Conservation (phyloP, 2,888 invertebrate species). For the Coenonympha glycerion region DNA sequence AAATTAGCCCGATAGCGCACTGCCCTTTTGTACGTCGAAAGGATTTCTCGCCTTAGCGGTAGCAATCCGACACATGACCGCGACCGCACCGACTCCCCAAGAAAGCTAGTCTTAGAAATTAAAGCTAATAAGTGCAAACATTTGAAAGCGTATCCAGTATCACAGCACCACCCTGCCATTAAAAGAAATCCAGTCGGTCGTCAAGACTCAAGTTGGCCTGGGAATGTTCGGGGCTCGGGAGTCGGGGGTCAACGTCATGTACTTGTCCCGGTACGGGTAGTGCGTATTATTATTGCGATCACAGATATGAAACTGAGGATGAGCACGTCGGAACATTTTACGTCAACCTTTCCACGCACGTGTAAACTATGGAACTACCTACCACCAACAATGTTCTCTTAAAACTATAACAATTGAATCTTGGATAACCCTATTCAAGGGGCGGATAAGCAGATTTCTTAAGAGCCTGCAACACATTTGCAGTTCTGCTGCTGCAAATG, state of each 20-base stretch:
- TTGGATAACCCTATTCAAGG: too few relatives aligned
- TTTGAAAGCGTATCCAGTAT: constrained; percentile 64
- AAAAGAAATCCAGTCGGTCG: constrained; percentile 66
- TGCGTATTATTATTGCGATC: constrained; percentile 75
- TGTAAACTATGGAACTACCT: too few relatives aligned
- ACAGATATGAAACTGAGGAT: too few relatives aligned
- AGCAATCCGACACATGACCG: constrained; percentile 7
- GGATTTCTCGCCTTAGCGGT: background rate
- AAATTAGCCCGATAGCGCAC: background rate
- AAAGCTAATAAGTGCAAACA: constrained; percentile 68
- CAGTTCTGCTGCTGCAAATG: too few relatives aligned
- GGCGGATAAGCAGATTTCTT: too few relatives aligned
- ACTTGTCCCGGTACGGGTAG: constrained; percentile 69
- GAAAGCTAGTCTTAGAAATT: constrained; percentile 65
- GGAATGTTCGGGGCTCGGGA: constrained; percentile 72
- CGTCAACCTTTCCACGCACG: too few relatives aligned
- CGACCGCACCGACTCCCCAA: constrained; percentile 41
- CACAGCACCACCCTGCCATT: constrained; percentile 63
- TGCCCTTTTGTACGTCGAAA: background rate
- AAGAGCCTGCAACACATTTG: too few relatives aligned
- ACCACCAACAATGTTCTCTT: too few relatives aligned
- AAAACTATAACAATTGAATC: too few relatives aligned
- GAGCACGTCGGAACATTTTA: too few relatives aligned
- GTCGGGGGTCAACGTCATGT: constrained; percentile 76
- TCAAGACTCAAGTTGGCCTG: constrained; percentile 60